Conservation (phyloP, 2,113 vertebrate species). For the Microcebus jonahi region DNA sequence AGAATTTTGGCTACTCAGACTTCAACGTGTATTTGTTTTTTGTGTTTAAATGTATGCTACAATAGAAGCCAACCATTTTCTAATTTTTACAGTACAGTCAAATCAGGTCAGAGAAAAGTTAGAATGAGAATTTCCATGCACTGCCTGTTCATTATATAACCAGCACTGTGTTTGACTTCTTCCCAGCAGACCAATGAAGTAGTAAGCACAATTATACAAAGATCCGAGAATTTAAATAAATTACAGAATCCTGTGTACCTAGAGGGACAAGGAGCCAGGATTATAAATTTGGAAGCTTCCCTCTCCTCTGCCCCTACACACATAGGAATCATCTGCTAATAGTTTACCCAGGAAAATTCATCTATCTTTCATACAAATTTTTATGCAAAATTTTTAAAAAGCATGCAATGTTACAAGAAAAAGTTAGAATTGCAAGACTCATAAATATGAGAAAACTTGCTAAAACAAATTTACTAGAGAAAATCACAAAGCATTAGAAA, state of each 20-base stretch:
- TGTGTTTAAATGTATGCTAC: background rate
- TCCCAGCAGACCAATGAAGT: background rate
- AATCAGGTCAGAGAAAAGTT: constrained; percentile 18
- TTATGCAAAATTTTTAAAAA: background rate
- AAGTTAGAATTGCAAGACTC: background rate
- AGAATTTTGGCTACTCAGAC: background rate
- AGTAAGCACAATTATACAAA: background rate
- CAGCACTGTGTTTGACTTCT: background rate
- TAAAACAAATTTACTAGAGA: background rate
- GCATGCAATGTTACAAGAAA: background rate
- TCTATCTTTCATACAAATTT: background rate
- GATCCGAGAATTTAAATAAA: background rate
- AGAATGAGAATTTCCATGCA: background rate
- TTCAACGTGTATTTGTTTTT: constrained; percentile 35
- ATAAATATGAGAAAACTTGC: background rate
- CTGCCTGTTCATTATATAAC: background rate
- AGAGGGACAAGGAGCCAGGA: background rate
- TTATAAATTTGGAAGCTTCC: background rate
- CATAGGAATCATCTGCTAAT: background rate
- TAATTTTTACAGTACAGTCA: constrained; percentile 27
- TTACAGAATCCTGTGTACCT: background rate
- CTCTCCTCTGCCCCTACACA: background rate
- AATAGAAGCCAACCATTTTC: background rate
- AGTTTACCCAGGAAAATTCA: background rate
- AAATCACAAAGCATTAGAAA: background rate